A percentile compares a stretch with the other conserved stretches of the same genome.
Evolutionary conservation across 2,113 vertebrate genomes (phyloP).

Genomic region (Siniperca chuatsi): DNA sequence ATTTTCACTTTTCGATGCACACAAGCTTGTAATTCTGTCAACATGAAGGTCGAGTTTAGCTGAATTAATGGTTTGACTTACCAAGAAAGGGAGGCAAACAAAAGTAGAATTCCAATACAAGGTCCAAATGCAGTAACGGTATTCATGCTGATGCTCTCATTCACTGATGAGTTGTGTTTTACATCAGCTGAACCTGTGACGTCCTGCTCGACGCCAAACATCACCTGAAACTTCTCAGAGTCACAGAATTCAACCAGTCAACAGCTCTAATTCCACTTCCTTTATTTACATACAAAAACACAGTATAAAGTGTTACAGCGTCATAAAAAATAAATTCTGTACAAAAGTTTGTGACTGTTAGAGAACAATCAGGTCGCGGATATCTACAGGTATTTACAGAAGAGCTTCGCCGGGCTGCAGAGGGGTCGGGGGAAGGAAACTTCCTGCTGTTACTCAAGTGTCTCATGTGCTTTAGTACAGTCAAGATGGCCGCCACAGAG

Average conservation of each 20-base stretch:
- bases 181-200: too few species aligned
- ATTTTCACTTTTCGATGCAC: too few species aligned
- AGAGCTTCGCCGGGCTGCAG: constrained; percentile 21
- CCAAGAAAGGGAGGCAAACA: too few species aligned
- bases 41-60: too few species aligned
- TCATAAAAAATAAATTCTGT: constrained; percentile 63
- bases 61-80: too few species aligned
- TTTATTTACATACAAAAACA: constrained; percentile 57
- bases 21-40: too few species aligned
- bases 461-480: background rate
- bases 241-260: background rate
- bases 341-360: constrained; percentile 50
- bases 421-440: too few species aligned
- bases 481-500: background rate
- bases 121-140: too few species aligned
- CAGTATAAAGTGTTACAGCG: constrained; percentile 45
- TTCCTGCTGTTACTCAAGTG: too few species aligned
- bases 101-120: too few species aligned
- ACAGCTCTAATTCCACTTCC: background rate
- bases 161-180: background rate
- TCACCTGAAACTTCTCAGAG: background rate
- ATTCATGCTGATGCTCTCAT: background rate
- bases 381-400: constrained; percentile 71
- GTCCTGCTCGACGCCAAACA: too few species aligned
- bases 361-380: constrained; percentile 39